Evolutionary conservation across 2,888 invertebrate genomes (phyloP).

Genomic region (Ceraclea dissimilis): DNA sequence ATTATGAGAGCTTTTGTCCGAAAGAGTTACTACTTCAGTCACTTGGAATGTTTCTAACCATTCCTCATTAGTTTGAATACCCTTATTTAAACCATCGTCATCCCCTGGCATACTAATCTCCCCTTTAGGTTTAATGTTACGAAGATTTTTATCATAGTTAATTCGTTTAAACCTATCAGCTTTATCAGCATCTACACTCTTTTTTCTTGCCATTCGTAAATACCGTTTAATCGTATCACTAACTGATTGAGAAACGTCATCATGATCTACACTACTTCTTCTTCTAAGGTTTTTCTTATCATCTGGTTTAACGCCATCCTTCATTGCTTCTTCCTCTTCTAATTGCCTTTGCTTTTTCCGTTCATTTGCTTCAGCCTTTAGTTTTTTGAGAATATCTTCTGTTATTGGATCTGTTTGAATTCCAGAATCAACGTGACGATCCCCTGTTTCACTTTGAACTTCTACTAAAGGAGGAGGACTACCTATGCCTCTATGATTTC

Average conservation of each 20-base stretch:
- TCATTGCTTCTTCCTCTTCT: slow-evolving; percentile 35
- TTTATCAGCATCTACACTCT: slow-evolving; percentile 74
- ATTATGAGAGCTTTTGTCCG: slow-evolving; percentile 38
- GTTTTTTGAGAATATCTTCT: slow-evolving; percentile 44
- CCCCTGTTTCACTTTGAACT: slow-evolving; percentile 54
- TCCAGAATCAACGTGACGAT: slow-evolving; percentile 42
- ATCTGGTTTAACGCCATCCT: slow-evolving; percentile 32
- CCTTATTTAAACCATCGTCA: slow-evolving; percentile 68
- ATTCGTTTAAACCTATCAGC: slow-evolving; percentile 78
- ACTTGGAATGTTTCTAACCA: slow-evolving; percentile 55
- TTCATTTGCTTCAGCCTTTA: slow-evolving; percentile 31
- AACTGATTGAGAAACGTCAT: slow-evolving; percentile 79
- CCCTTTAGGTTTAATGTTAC: slow-evolving; percentile 74
- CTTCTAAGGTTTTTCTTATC: slow-evolving; percentile 47
- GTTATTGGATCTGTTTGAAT: slow-evolving; percentile 58
- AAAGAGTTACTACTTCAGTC: slow-evolving; percentile 42
- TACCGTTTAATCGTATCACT: slow-evolving; percentile 83
- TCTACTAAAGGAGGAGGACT: slow-evolving; percentile 58
- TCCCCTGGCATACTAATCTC: slow-evolving; percentile 69
- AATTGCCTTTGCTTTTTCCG: slow-evolving; percentile 43
- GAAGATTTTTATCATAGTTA: slow-evolving; percentile 77
- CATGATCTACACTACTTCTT: slow-evolving; percentile 74
- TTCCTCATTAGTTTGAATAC: slow-evolving; percentile 69
- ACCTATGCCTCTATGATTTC: slow-evolving; percentile 32
- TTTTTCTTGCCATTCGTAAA: slow-evolving; percentile 79